Base-by-base conservation (phyloP, 2,888 invertebrate genomes). In the Patella pellucida region DNA sequence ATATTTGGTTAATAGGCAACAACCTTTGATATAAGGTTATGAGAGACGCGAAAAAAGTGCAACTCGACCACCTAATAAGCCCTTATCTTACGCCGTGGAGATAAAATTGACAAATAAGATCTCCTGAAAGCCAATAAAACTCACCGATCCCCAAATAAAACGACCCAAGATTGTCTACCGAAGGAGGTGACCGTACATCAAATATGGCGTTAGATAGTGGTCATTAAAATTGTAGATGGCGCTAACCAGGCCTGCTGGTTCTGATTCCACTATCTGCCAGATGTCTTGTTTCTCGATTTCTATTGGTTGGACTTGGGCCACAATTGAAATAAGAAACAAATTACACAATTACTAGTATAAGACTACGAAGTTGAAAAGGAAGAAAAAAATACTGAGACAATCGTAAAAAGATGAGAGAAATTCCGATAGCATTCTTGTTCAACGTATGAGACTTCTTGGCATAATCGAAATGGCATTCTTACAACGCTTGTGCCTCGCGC, bases 261-360 rank as follows among this genome's bases (percentile, higher is more conserved):
- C 23, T 19, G 7, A 19, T n/a, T 9, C 62, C 14, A 14, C 62
- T 62, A 62, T 62, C 62, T 62, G 19, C 62, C 62, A 62, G 62
- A 62, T 62, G 62, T 9, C 62, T 19, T 23, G 19, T 9, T 23
- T 23, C 62, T 12, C 3, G 11, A 9, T 62, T 62, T 23, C 14
- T 12, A 62, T 62, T 62, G 62, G 62, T 23, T 62, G 19, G 62
- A 62, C 23, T 62, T 5, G 12, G 19, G 14, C 9, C 62, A 19
- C 19, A 62, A 62, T 62, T 62, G 62, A 62, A 62, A 62, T 62
- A 62, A 9, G 62, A 62, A 62, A 62, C 62, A 23, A 62, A 62
- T 62, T 19, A 23, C 19, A 62, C 23, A 62, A 62, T 62, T 62
- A 62, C 19, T 23, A 11, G 19, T 62, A 23, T 41, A 41, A 41